Conservation (phyloP, 2,888 invertebrate genomes). For the Drosophila meridionalis region DNA sequence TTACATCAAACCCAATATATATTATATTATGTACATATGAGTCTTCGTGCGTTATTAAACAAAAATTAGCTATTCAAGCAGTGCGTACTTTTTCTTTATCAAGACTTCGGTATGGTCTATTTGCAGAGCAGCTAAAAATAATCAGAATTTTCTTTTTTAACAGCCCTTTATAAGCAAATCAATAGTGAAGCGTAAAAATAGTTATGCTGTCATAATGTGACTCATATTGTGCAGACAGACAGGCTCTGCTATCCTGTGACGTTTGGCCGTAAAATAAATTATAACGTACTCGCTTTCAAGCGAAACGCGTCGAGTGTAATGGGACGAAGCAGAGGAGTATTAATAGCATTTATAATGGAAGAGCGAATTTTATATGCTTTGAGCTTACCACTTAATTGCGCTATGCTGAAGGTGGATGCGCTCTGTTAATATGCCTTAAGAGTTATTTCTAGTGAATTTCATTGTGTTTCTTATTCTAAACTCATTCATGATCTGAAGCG, state of each 20-base stretch:
- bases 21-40: no score
- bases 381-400: background rate
- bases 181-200: conserved; percentile 50
- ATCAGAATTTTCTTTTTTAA: conserved; percentile 1
- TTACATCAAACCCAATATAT: no score
- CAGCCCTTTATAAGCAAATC: conserved; percentile 38
- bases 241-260: conserved; percentile 45
- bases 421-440: background rate
- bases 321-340: background rate
- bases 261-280: conserved; percentile 45
- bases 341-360: background rate
- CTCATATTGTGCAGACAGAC: conserved; percentile 29
- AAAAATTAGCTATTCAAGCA: background rate
- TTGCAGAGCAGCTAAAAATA: background rate
- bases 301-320: conserved; percentile 1
- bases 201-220: conserved; percentile 59
- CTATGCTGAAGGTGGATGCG: background rate
- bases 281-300: conserved; percentile 10
- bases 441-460: background rate
- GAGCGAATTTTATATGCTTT: background rate
- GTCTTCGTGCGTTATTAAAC: background rate
- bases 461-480: background rate
- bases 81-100: background rate
- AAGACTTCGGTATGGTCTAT: background rate
- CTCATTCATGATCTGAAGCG: background rate